phyloP scores from a whole-genome alignment of 1,140 invertebrate species.

The Micrasema longulum region DNA sequence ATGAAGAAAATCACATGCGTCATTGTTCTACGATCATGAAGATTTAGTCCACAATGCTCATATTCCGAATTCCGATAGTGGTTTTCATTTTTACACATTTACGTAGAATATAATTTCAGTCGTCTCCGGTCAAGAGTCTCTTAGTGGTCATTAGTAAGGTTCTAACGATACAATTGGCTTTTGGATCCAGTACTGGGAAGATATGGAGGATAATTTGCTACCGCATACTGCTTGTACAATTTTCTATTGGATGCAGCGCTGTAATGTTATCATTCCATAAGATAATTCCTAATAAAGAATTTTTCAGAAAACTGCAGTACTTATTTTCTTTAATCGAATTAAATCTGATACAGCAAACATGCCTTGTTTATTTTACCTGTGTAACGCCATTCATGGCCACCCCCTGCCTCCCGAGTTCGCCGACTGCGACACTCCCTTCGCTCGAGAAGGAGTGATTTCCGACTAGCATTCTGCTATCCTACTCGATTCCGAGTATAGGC shows the following conservation, averaged over 20 bases:
- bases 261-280: constrained; percentile 20
- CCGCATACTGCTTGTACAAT: no score
- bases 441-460: background rate
- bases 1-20: no score
- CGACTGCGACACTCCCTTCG: background rate
- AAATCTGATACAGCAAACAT: constrained; percentile 21
- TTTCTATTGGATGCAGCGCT: background rate
- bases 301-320: constrained; percentile 43
- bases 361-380: constrained; percentile 45
- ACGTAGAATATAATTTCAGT: no score
- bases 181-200: background rate
- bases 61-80: no score
- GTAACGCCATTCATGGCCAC: background rate
- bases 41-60: no score
- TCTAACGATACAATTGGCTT: constrained; percentile 16
- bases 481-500: background rate
- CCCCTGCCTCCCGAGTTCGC: background rate
- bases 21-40: no score
- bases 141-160: background rate
- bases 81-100: no score
- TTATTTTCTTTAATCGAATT: constrained; percentile 43
- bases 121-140: no score
- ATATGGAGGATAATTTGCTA: background rate
- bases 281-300: constrained; percentile 41
- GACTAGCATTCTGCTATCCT: background rate